These are phyloP conservation scores for Meandrusa payeni DNA, from an alignment of 2,888 invertebrate genomes.

Conservation along the genomic window DNA sequence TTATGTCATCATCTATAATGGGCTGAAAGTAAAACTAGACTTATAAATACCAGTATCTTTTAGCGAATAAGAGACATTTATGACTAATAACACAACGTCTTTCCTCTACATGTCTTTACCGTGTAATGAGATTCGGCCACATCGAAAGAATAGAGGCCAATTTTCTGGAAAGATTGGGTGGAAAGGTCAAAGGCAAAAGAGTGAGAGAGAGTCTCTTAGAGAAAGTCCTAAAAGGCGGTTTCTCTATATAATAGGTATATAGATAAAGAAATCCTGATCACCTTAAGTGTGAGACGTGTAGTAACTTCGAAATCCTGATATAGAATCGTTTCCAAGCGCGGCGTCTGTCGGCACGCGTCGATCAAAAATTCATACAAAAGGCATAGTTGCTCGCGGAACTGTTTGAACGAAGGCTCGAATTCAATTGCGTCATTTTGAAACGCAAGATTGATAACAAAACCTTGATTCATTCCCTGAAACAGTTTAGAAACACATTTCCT, in stretches of 20 bases:
- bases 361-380: conserved; percentile 88
- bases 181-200: no score
- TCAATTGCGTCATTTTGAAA: conserved; percentile 82
- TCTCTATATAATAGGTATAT: no score
- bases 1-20: conserved; percentile 85
- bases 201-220: no score
- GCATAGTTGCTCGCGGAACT: conserved; percentile 85
- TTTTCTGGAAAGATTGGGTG: no score
- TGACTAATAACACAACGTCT: no score
- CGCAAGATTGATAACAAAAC: conserved; percentile 83
- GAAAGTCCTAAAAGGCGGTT: no score
- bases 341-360: conserved; percentile 85
- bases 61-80: no score
- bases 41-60: not conserved
- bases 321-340: conserved; percentile 89
- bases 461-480: conserved; percentile 84
- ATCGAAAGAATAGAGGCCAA: no score
- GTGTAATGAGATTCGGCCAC: no score
- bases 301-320: conserved; percentile 82
- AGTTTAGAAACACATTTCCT: no score
- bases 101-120: no score
- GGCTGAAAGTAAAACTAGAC: conserved; percentile 85
- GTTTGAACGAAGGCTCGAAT: conserved; percentile 88
- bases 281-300: conserved; percentile 45
- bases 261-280: conserved; percentile 29